phyloP scores from a whole-genome alignment of 2,888 invertebrate species.

The Drosophila lutescens region DNA sequence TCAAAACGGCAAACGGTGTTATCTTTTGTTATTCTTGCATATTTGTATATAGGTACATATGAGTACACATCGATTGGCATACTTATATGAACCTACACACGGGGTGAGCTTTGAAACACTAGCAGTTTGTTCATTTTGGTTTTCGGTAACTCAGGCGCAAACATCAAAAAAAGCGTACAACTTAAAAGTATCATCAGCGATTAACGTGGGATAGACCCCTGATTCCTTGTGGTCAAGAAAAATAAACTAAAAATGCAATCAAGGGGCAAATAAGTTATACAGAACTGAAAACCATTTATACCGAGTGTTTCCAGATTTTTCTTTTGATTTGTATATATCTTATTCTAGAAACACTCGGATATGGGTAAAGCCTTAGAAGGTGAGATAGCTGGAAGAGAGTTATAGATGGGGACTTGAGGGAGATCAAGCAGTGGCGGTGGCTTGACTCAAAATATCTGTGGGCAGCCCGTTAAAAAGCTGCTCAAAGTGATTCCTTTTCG shows the following conservation, averaged over 20 bases:
- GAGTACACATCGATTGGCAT: neutral
- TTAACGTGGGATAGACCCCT: neutral
- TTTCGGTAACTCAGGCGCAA: constrained; percentile 13
- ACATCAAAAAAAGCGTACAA: constrained; percentile 8
- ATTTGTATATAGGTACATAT: neutral
- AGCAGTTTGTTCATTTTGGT: constrained; percentile 14
- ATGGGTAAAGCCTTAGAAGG: neutral
- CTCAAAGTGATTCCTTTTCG: constrained; percentile 13
- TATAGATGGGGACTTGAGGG: neutral
- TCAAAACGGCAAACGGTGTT: constrained; percentile 25
- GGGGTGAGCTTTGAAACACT: constrained; percentile 9
- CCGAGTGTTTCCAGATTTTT: neutral
- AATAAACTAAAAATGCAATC: neutral
- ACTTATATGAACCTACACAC: constrained; percentile 13
- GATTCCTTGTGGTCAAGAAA: neutral
- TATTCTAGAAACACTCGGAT: neutral
- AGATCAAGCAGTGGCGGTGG: neutral
- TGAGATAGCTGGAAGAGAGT: neutral
- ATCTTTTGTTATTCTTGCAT: neutral
- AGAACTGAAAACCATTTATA: neutral
- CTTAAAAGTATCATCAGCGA: constrained; percentile 1
- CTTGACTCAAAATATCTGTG: constrained; percentile 3
- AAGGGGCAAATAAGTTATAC: neutral
- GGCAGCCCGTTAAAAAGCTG: constrained; percentile 7
- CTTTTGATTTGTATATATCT: too few species aligned